Evolutionary conservation across 2,113 vertebrate genomes (phyloP), one percentile per base, ranked within the genome.

Genomic region (Otolemur garnettii): DNA sequence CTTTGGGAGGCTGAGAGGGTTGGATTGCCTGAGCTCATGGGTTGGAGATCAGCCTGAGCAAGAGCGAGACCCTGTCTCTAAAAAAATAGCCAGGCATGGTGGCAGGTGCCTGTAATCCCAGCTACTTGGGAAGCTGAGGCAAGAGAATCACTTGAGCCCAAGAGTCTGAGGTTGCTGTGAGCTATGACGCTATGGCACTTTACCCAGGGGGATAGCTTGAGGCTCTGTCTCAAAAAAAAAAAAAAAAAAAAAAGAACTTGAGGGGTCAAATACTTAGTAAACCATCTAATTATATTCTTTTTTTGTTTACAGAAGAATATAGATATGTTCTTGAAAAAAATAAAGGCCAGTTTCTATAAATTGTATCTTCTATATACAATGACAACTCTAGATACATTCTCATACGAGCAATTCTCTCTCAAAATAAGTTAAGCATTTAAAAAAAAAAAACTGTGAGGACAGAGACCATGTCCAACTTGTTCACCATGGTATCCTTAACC

Each of bases 271-370:
- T 64, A 90, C 30, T 80, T 75, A 28, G 35, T 77, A 89, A 94
- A 93, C 85, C 28, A 92, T 38, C 38, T 74, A 95, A 80, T 21
- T 68, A 74, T 42, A 74, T 79, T 69, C 35, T 88, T 75, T 45
- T 85, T 93, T 94, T 95, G 53, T 93, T 96, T 90, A 92, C 1
- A 79, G 60, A 94, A 87, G 45, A 9, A 50, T 50, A 50, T 18
- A n/a, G 13, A 86, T 57, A 24, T 57, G 7, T 60, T 22, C 38
- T 13, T 38, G 45, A 50, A 93, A 78, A 92, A 50, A 86, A 62
- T 66, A n/a, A 86, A 91, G 33, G 68, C 18, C 78, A 77, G 66
- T 91, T 78, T 89, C 74, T 60, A 93, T 62, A 84, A 90, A 77
- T 7, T 91, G 35, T 38, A 69, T 74, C 72, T 93, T 93, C 87